These are phyloP conservation scores for Blastomussa wellsi DNA, from an alignment of 92 coral and sea anemone genomes.

Conservation along the genomic window DNA sequence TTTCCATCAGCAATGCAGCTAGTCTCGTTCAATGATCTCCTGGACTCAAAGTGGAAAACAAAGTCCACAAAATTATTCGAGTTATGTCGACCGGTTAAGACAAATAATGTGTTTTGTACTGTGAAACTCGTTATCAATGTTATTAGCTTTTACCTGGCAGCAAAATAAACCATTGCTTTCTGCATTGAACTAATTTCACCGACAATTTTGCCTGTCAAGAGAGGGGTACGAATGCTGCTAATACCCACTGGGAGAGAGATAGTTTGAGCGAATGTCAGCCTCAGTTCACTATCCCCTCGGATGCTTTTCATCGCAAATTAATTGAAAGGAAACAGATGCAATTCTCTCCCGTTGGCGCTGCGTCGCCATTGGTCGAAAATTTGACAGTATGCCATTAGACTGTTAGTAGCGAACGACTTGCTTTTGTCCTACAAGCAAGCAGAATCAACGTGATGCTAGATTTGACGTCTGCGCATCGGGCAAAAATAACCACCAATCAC, in stretches of 20 bases:
- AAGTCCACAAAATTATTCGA: not conserved
- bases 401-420: conserved; percentile 55
- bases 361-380: conserved; percentile 57
- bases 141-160: not conserved
- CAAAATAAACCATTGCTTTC: conserved; percentile 25
- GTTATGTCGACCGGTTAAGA: not conserved
- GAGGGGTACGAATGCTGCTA: conserved; percentile 15
- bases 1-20: not conserved
- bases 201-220: not conserved
- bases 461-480: conserved; percentile 53
- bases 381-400: conserved; percentile 60
- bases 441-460: conserved; percentile 55
- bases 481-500: conserved; percentile 80
- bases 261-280: conserved; percentile 1
- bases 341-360: conserved; percentile 39
- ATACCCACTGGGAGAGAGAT: not conserved
- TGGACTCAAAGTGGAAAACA: not conserved
- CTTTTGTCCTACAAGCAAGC: conserved; percentile 57
- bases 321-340: conserved; percentile 84
- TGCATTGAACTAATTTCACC: not conserved
- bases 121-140: not conserved
- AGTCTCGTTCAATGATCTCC: not conserved
- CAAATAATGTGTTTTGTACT: not conserved
- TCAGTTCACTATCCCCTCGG: conserved; percentile 48
- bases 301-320: conserved; percentile 77